phyloP scores from a whole-genome alignment of 2,797 vertebrate genomes.

The Bradypus variegatus region DNA sequence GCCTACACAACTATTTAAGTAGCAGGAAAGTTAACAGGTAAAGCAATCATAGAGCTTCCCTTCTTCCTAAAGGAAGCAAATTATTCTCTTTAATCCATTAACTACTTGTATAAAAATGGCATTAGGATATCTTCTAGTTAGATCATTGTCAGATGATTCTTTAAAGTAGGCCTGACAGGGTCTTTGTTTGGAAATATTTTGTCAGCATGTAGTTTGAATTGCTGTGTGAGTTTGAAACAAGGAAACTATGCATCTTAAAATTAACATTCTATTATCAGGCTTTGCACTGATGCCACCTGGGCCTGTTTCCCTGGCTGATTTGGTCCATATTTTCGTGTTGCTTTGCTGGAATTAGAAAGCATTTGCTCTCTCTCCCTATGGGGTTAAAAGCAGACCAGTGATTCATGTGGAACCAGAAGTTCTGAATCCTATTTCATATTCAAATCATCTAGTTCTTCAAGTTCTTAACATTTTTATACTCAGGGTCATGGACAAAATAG shows the following conservation, averaged over 20 bases:
- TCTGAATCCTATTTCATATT: conserved; percentile 47
- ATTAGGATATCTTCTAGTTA: too few species aligned
- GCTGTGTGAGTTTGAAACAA: conserved; percentile 5
- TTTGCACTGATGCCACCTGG: neutral
- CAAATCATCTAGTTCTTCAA: conserved; percentile 32
- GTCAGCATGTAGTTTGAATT: conserved; percentile 13
- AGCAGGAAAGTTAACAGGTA: neutral
- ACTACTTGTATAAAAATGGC: neutral
- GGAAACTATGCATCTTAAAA: neutral
- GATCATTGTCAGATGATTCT: neutral
- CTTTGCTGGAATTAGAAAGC: conserved; percentile 1
- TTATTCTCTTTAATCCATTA: neutral
- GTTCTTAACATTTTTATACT: conserved; percentile 44
- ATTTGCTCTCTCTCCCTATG: neutral
- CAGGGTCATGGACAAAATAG: conserved; percentile 27
- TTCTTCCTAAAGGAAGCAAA: neutral
- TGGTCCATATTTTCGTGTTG: neutral
- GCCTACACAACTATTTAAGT: neutral
- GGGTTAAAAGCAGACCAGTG: neutral
- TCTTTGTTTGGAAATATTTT: conserved; percentile 19
- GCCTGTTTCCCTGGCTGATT: neutral
- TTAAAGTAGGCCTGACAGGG: neutral
- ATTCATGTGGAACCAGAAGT: conserved; percentile 21
- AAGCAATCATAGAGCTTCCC: neutral
- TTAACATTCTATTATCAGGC: neutral